Evolutionary conservation across 2,113 vertebrate species (phyloP).

Genomic region (Hippopotamus amphibius): DNA sequence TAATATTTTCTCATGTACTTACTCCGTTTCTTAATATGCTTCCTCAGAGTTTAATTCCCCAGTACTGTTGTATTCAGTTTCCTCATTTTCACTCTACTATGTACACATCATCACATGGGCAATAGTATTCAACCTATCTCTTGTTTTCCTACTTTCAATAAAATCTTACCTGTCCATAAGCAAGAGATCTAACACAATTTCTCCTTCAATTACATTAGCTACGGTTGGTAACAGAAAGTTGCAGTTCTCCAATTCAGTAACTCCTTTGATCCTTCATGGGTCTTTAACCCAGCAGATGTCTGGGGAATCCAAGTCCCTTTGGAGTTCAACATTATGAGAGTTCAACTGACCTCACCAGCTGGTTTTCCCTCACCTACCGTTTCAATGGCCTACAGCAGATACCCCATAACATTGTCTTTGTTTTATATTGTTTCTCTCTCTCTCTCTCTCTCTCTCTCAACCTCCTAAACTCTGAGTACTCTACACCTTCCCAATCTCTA

Average conservation of each 20-base stretch:
- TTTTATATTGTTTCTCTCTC: background rate
- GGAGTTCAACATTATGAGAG: constrained; percentile 74
- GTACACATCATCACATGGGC: background rate
- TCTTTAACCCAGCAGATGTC: constrained; percentile 81
- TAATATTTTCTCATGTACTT: constrained; percentile 60
- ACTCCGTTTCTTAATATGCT: constrained; percentile 62
- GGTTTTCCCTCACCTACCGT: constrained; percentile 71
- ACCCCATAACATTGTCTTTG: constrained; percentile 54
- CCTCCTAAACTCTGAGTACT: background rate
- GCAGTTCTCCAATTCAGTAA: constrained; percentile 69
- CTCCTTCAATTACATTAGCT: constrained; percentile 70
- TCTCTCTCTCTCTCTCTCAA: background rate
- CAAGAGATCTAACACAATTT: constrained; percentile 58
- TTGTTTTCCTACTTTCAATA: constrained; percentile 65
- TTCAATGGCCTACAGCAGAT: constrained; percentile 63
- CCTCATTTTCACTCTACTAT: constrained; percentile 60
- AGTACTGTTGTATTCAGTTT: constrained; percentile 27
- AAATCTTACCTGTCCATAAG: constrained; percentile 72
- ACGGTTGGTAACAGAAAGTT: constrained; percentile 55
- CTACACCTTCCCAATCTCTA: background rate
- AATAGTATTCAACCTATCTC: constrained; percentile 42
- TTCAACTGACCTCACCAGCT: constrained; percentile 78
- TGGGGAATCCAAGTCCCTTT: constrained; percentile 69
- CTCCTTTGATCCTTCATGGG: constrained; percentile 77
- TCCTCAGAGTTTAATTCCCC: constrained; percentile 52